Percentiles rank a stretch among this genome's conserved stretches.
Conservation (phyloP, 1,140 invertebrate genomes). For the Aphelinus certus region DNA sequence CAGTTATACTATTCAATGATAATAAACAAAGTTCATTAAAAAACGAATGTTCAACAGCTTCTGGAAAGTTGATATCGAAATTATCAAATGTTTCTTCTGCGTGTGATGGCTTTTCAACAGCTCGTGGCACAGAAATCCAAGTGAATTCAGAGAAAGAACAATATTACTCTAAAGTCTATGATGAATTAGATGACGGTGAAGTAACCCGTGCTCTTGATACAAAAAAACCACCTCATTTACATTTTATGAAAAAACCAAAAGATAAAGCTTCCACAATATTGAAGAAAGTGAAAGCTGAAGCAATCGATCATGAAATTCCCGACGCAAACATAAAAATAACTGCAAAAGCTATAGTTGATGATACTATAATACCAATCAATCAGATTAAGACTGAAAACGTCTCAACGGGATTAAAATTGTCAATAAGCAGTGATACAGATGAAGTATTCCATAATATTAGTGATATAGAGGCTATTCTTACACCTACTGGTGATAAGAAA, state of each 20-base stretch:
- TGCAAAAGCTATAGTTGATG: too few species aligned
- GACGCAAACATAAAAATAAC: too few species aligned
- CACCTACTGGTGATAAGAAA: not conserved
- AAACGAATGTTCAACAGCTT: not conserved
- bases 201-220: not conserved
- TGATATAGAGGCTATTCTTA: not conserved
- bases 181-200: not conserved
- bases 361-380: too few species aligned
- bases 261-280: too few species aligned
- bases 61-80: not conserved
- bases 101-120: constrained; percentile 46
- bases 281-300: too few species aligned
- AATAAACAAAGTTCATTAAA: not conserved
- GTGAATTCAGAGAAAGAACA: constrained; percentile 11
- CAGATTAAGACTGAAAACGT: too few species aligned
- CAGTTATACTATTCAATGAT: constrained; percentile 1
- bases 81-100: not conserved
- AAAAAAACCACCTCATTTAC: too few species aligned
- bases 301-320: too few species aligned
- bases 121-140: constrained; percentile 5
- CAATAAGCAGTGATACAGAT: constrained; percentile 8
- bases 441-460: not conserved
- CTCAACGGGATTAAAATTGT: not conserved
- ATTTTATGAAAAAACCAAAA: too few species aligned
- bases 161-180: constrained; percentile 4